Conservation (phyloP, 2,113 vertebrate species). For the Jaculus jaculus region DNA sequence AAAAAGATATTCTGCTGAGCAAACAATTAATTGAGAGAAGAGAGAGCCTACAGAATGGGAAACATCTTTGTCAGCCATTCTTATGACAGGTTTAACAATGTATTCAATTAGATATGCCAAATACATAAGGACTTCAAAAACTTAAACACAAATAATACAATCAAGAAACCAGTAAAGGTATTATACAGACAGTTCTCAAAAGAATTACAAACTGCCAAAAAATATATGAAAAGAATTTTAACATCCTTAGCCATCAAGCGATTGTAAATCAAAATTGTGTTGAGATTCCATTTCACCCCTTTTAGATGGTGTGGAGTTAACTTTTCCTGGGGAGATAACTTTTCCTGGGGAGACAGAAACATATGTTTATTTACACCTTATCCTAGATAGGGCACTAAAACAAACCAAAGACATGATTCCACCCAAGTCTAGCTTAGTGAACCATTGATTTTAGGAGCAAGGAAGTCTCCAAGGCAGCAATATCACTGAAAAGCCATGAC, state of each 20-base stretch:
- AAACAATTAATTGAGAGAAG: neutral
- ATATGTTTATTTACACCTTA: too few species aligned
- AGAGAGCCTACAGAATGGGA: neutral
- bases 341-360: too few species aligned
- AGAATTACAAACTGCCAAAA: neutral
- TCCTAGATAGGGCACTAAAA: too few species aligned
- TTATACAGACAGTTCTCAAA: neutral
- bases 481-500: too few species aligned
- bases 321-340: too few species aligned
- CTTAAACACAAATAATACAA: neutral
- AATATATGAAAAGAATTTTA: neutral
- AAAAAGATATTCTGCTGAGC: neutral
- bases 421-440: too few species aligned
- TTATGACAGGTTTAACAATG: neutral
- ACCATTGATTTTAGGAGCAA: too few species aligned
- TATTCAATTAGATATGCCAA: too few species aligned
- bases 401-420: too few species aligned
- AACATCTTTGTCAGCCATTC: neutral
- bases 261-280: neutral
- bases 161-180: neutral
- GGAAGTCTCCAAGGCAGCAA: too few species aligned
- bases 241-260: neutral
- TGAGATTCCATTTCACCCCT: neutral
- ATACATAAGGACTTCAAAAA: neutral
- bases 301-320: neutral